Percentiles rank a stretch among this genome's conserved stretches.
Evolutionary conservation across 2,888 invertebrate species (phyloP).

Genomic region (Dynastes tityus): DNA sequence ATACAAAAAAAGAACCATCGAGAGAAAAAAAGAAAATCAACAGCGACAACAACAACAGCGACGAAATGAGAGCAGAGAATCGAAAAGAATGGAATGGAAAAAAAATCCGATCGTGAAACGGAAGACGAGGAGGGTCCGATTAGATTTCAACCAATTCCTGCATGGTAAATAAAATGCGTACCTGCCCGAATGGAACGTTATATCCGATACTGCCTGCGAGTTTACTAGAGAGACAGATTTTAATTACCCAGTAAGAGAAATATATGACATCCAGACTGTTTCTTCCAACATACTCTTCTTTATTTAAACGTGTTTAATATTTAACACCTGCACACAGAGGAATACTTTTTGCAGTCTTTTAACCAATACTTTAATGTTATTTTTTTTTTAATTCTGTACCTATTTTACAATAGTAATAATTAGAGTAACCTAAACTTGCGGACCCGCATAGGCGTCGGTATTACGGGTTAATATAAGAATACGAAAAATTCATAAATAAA

Average conservation of each 20-base stretch:
- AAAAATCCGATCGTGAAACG: conserved; percentile 1
- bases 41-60: not conserved
- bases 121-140: conserved; percentile 11
- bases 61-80: not conserved
- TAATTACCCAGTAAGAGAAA: not conserved
- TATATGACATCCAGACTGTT: too few relatives aligned
- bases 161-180: not conserved
- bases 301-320: too few relatives aligned
- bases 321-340: too few relatives aligned
- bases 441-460: too few relatives aligned
- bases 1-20: not conserved
- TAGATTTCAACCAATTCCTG: conserved; percentile 21
- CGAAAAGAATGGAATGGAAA: conserved; percentile 3
- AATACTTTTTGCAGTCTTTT: too few relatives aligned
- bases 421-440: too few relatives aligned
- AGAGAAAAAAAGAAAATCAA: not conserved
- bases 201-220: not conserved
- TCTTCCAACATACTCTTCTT: too few relatives aligned
- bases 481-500: too few relatives aligned
- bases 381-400: too few relatives aligned
- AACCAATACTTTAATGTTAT: too few relatives aligned
- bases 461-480: too few relatives aligned
- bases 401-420: too few relatives aligned
- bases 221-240: not conserved
- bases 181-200: not conserved